These are phyloP conservation scores for Hydrotaea cyrtoneurina DNA, from an alignment of 2,888 invertebrate genomes.

Conservation along the genomic window DNA sequence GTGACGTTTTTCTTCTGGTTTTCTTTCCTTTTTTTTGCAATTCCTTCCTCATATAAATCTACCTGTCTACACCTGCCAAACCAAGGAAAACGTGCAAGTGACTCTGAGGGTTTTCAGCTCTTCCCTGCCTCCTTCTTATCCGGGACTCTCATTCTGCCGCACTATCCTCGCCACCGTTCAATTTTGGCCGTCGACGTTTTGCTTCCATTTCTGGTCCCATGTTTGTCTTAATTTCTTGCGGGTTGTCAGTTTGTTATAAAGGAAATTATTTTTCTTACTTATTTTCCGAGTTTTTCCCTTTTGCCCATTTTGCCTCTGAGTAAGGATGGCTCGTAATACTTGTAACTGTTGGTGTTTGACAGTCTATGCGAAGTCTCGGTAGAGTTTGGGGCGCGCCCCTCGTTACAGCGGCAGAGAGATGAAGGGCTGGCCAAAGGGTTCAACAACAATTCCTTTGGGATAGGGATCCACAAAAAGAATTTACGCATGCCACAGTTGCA, in stretches of 20 bases:
- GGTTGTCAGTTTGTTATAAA: slow-evolving; percentile 52
- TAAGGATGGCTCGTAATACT: neutral
- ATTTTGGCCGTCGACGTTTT: neutral
- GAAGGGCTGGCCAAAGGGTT: slow-evolving; percentile 22
- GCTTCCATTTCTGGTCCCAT: neutral
- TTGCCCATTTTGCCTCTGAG: neutral
- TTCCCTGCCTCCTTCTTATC: no score
- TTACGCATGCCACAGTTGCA: slow-evolving; percentile 35
- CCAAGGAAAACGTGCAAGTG: neutral
- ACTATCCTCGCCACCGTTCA: no score
- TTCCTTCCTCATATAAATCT: neutral
- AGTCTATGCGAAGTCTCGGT: neutral
- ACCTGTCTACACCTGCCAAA: neutral
- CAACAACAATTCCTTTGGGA: slow-evolving; percentile 43
- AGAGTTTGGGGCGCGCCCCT: no score
- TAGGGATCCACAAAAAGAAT: slow-evolving; percentile 26
- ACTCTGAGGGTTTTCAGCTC: slow-evolving; percentile 16
- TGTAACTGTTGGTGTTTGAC: neutral
- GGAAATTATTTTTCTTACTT: slow-evolving; percentile 60
- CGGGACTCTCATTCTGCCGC: no score
- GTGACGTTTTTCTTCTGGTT: neutral
- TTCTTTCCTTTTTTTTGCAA: neutral
- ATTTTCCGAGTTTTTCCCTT: slow-evolving; percentile 6
- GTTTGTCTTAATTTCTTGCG: slow-evolving; percentile 54
- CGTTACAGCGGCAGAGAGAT: neutral